Evolutionary conservation across 2,888 invertebrate genomes (phyloP), one percentile per base, ranked within the genome.

Genomic region (Argynnis bischoffii): DNA sequence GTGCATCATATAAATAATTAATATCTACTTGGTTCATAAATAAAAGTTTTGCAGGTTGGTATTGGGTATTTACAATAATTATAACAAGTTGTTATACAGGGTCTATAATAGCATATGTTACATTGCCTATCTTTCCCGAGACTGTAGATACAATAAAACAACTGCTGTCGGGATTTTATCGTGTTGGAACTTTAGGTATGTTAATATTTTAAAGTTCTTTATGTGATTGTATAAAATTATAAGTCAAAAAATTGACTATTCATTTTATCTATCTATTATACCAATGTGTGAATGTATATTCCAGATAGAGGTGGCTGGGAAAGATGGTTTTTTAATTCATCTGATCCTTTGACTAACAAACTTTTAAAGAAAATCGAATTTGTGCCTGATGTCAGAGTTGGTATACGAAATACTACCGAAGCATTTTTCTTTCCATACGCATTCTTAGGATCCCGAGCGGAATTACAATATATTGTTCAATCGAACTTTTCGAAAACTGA

Each of bases 21-120:
- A 15, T 47, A 64, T 55, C 26, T 53, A 51, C 60, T 55, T 35
- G 16, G 35, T 8, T 59, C 4, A 57, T 46, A 15, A 15, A 21
- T 3, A 0, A 1, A 51, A 64, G 60, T 65, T 72, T 70, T 84
- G 67, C 73, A 95, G 96, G 95, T 67, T 94, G 95, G 88, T 97
- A 97, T 83, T 97, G 97, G 97, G 82, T 96, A n/a, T 97, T 97
- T 77, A 97, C 97, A 3, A 97, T 97, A 51, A 97, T 97, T 64
- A 95, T 96, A 61, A 97, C 96, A 1, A 95, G 97, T 63, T 96
- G 96, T 78, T 97, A 97, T 79, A 97, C 97, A 0, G 96, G 97
- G 3, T 96, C 96, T 1, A 97, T 97, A 35, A 97, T 97, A 79
- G 96, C 97, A 0, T 97, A 97, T 82, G 96, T 97, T 11, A 97